Evolutionary conservation across 1,140 invertebrate genomes (phyloP).

Genomic region (Drosophila melanogaster): Release_6_plus_ISO1_MT NT_033779.5:14879501-14880000

Average conservation of each 20-base stretch:
- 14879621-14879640: neutral
- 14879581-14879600: neutral
- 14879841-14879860: neutral
- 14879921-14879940: constrained; percentile 31
- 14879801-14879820: constrained; percentile 1
- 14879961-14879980: constrained; percentile 5
- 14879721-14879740: constrained; percentile 14
- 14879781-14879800: constrained; percentile 42
- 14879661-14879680: neutral
- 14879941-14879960: constrained; percentile 19
- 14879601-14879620: neutral
- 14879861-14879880: constrained; percentile 31
- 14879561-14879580: too few species aligned
- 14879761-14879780: constrained; percentile 55
- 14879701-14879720: constrained; percentile 25
- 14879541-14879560: too few species aligned
- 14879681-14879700: constrained; percentile 14
- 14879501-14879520: neutral
- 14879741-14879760: constrained; percentile 26
- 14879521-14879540: neutral
- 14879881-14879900: constrained; percentile 73
- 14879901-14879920: constrained; percentile 56
- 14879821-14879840: neutral
- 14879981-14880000: constrained; percentile 41
- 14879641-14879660: neutral